Evolutionary conservation across 1,140 invertebrate genomes (phyloP), one percentile per base, ranked within the genome.

Genomic region (Pygmarrhopalites habei): DNA sequence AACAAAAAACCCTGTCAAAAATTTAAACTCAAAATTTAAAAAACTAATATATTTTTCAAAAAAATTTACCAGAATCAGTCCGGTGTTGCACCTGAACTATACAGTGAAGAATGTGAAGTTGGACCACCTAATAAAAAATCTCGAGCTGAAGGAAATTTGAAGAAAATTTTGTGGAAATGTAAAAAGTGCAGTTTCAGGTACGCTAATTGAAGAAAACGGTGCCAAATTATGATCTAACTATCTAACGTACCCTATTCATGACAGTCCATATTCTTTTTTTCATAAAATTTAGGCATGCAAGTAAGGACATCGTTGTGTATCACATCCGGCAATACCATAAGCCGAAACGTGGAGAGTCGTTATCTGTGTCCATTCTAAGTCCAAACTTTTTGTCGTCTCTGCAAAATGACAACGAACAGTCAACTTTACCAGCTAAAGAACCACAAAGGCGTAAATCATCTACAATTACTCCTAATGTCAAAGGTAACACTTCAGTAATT

Each of bases 161-260:
- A 84, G 75, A 79, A 82, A 61, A 84, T 82, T 17, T 75, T 85
- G 49, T 87, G 85, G 79, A 88, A 89, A 73, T 92, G 89, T 73
- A 90, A 90, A 76, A 86, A 88, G 72, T 92, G 89, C 71, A 84
- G 85, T 73, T 90, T 87, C 74, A 86, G 82, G 62, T 64, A 52
- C 58, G 62, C 32, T 87, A 74, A 80, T 79, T 74, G n/a, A 17
- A 64, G 26, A 49, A 49, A 15, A 23, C n/a, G n/a, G n/a, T n/a
- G n/a, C n/a, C n/a, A n/a, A n/a, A n/a, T n/a, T n/a, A n/a, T n/a
- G n/a, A n/a, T n/a, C n/a, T n/a, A n/a, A n/a, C n/a, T n/a, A n/a
- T n/a, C n/a, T n/a, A n/a, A n/a, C n/a, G n/a, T n/a, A n/a, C n/a
- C n/a, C n/a, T n/a, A n/a, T n/a, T n/a, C n/a, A n/a, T n/a, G n/a